Evolutionary conservation across 2,113 vertebrate species (phyloP).

Genomic region (Strix uralensis): DNA sequence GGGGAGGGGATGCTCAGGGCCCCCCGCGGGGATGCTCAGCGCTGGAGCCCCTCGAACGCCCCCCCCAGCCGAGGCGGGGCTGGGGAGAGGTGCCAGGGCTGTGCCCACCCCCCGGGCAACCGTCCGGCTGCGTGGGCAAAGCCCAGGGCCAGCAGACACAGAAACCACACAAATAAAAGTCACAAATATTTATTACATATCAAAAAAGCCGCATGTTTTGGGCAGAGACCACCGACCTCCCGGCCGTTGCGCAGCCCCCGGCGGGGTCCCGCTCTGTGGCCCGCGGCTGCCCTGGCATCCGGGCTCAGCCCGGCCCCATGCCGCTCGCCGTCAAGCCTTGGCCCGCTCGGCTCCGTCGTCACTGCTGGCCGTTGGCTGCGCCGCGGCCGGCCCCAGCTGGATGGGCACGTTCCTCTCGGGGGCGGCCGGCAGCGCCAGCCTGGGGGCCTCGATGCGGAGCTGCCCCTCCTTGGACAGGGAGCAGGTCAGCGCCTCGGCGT

Average conservation of each 20-base stretch:
- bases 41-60: not conserved
- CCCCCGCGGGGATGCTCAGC: not conserved
- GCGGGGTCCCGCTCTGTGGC: not conserved
- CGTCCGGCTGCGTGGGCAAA: rapidly evolving
- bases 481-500: conserved; percentile 31
- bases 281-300: not conserved
- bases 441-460: conserved; percentile 52
- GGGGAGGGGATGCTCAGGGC: not conserved
- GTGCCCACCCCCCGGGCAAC: not conserved
- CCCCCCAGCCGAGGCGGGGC: not conserved
- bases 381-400: not conserved
- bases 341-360: not conserved
- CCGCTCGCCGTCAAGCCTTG: not conserved
- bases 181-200: conserved; percentile 44
- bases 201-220: not conserved
- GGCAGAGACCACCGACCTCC: not conserved
- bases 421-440: not conserved
- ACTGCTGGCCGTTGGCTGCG: not conserved
- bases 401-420: not conserved
- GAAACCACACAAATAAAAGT: not conserved
- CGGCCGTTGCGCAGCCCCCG: not conserved
- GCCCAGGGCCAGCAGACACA: not conserved
- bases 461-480: conserved; percentile 55
- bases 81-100: not conserved
- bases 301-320: not conserved